Evolutionary conservation across 2,888 invertebrate genomes (phyloP).

Genomic region (Thymelicus acteon): DNA sequence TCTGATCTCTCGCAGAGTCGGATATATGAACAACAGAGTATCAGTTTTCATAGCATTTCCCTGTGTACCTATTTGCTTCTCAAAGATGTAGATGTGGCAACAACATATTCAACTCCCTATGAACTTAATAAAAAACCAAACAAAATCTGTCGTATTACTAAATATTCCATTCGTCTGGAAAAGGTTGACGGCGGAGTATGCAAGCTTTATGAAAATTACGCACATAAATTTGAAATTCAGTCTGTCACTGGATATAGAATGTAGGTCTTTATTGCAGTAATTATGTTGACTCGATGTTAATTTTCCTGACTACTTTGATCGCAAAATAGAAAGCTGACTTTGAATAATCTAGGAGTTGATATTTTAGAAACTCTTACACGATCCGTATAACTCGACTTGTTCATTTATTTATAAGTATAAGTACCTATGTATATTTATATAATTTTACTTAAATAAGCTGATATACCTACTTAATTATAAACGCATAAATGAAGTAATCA

Average conservation of each 20-base stretch:
- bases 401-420: neutral
- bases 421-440: too few species aligned
- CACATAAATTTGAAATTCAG: constrained; percentile 10
- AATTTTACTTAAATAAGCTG: too few species aligned
- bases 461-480: too few species aligned
- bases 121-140: too few species aligned
- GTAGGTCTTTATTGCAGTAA: constrained; percentile 2
- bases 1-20: too few species aligned
- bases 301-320: constrained; percentile 15
- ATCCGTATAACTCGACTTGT: neutral
- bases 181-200: constrained; percentile 26
- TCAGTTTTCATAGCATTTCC: too few species aligned
- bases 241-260: constrained; percentile 18
- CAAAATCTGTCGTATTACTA: too few species aligned
- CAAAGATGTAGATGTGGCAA: too few species aligned
- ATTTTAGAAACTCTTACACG: constrained; percentile 17
- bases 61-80: too few species aligned
- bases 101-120: too few species aligned
- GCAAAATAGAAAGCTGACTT: constrained; percentile 18
- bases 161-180: constrained; percentile 17
- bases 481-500: too few species aligned
- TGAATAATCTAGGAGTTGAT: constrained; percentile 3
- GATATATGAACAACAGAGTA: too few species aligned
- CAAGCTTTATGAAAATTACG: constrained; percentile 25
- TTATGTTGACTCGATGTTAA: constrained; percentile 4